These are phyloP conservation scores for Epirrhoe tristata DNA, from an alignment of 2,888 invertebrate species.

Conservation along the genomic window DNA sequence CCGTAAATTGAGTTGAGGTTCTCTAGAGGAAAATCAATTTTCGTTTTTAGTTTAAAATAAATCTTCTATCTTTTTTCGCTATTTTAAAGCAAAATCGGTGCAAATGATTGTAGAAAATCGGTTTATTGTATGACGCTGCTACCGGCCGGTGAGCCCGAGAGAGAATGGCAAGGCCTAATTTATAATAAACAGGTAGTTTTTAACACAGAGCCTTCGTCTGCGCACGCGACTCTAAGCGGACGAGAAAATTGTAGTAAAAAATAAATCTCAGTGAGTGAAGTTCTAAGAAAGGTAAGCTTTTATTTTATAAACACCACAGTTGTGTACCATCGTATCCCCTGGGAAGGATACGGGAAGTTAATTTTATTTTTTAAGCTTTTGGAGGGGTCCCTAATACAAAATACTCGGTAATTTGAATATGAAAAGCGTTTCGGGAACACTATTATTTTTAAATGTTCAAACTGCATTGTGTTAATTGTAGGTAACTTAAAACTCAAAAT, in stretches of 20 bases:
- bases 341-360: slow-evolving; percentile 5
- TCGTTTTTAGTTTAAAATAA: too few species aligned
- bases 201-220: slow-evolving; percentile 39
- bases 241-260: slow-evolving; percentile 6
- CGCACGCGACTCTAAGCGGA: slow-evolving; percentile 42
- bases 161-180: slow-evolving; percentile 43
- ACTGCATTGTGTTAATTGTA: neutral
- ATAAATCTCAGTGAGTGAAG: slow-evolving; percentile 13
- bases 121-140: slow-evolving; percentile 32
- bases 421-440: neutral
- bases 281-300: slow-evolving; percentile 27
- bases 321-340: neutral
- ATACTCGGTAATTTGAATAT: slow-evolving; percentile 7
- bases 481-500: neutral
- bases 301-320: neutral
- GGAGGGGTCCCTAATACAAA: slow-evolving; percentile 5
- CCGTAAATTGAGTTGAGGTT: slow-evolving; percentile 12
- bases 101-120: slow-evolving; percentile 33
- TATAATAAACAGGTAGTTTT: slow-evolving; percentile 43
- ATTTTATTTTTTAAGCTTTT: slow-evolving; percentile 20
- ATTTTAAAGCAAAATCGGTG: slow-evolving; percentile 8
- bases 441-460: neutral
- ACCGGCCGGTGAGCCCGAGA: slow-evolving; percentile 32
- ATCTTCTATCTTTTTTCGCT: too few species aligned
- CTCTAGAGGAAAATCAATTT: neutral